Base-by-base conservation (phyloP, 2,113 vertebrate genomes). In the Meriones unguiculatus region DNA sequence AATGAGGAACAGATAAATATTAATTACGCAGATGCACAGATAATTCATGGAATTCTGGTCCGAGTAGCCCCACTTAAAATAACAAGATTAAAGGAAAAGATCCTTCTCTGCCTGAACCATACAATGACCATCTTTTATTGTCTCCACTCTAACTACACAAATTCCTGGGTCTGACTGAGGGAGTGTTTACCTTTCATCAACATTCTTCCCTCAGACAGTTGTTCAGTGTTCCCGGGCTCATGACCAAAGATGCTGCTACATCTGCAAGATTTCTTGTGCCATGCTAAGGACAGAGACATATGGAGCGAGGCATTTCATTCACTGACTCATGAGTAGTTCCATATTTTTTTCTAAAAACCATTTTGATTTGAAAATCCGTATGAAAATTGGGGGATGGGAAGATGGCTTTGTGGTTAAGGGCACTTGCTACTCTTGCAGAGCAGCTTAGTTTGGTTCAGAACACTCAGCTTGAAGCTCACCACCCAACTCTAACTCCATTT, bases 311-410 rank as follows among this genome's bases (percentile, higher is more conserved):
- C 2, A 89, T 82, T 92, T 90, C 10, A 77, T 15, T 82, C 75
- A 85, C n/a, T 87, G 86, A 28, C 28, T 72, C 65, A 15, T 25
- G 0, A 72, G 89, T 82, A 87, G 24, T 20, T 69, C 73, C 90
- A 72, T 72, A 88, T n/a, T 7, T 17, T 4, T 86, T 80, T 1
- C 32, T 78, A 9, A 52, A 90, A 70, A 84, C 2, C 69, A 18
- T 62, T 94, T 90, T 30, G 4, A 88, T 77, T 80, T 15, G 6
- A 96, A 97, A 87, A 67, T 78, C 90, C 2, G 87, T 78, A 22
- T 91, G 50, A 69, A 92, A 92, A 12, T 78, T 38, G 13, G 13
- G 7, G 12, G 17, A 0, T 10, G 24, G 62, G 80, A n/a, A n/a
- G 12, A 14, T 10, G 35, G 59, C 59, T 67, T 1, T 64, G 46